A percentile compares a stretch with the other conserved stretches of the same genome.
Conservation (phyloP, 2,113 vertebrate species). For the Morphnarchus princeps region DNA sequence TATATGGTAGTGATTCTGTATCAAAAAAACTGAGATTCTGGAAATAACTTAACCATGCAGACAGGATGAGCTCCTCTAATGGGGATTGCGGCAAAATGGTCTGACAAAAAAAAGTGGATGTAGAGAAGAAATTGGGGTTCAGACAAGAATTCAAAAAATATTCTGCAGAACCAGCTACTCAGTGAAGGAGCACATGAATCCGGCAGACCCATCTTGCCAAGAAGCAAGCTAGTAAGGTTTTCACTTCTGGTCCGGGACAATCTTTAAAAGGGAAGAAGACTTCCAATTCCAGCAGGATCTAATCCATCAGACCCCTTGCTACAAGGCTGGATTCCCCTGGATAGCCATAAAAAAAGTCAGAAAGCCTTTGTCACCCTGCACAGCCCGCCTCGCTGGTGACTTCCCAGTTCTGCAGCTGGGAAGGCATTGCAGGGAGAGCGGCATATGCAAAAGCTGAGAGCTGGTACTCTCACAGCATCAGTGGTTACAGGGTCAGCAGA, state of each 20-base stretch:
- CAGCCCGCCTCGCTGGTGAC: background rate
- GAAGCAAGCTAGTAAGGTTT: background rate
- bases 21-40: background rate
- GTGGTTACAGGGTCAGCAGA: background rate
- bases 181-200: background rate
- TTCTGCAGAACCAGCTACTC: background rate
- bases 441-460: background rate
- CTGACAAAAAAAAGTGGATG: background rate
- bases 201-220: background rate
- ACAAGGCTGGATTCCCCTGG: background rate
- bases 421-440: background rate
- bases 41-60: background rate
- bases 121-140: background rate
- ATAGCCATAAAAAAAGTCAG: background rate
- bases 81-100: background rate
- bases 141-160: background rate
- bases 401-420: accelerated
- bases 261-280: background rate
- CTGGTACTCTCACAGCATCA: background rate
- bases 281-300: background rate
- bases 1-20: background rate
- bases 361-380: background rate
- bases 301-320: background rate
- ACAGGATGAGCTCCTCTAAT: background rate
- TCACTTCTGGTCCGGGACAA: background rate